phyloP scores from a whole-genome alignment of 2,797 vertebrate species.

The Brotula barbata region DNA sequence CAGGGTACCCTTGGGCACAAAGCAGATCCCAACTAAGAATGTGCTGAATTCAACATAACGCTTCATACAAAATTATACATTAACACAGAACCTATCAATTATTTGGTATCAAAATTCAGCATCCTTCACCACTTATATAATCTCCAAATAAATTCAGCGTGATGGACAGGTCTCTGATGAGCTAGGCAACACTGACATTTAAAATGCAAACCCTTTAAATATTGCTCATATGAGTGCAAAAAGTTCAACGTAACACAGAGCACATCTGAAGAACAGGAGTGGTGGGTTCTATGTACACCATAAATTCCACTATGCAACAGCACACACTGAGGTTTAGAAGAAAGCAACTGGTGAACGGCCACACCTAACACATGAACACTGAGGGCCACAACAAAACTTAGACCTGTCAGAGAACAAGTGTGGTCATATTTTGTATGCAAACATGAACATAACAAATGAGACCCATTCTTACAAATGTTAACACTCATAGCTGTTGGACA shows the following conservation, averaged over 20 bases:
- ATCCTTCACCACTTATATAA: too few species aligned
- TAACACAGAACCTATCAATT: neutral
- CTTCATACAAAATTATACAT: neutral
- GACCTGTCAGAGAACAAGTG: neutral
- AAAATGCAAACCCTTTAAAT: slow-evolving; percentile 11
- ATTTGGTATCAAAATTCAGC: slow-evolving; percentile 10
- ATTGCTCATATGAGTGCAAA: neutral
- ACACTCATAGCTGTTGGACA: neutral
- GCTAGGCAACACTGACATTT: neutral
- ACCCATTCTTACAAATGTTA: neutral
- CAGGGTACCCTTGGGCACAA: too few species aligned
- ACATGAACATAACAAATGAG: neutral
- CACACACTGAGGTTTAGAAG: neutral
- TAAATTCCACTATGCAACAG: neutral
- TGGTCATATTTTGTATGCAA: neutral
- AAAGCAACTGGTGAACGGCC: neutral
- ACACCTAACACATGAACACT: neutral
- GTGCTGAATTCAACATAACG: slow-evolving; percentile 44
- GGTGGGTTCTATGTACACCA: slow-evolving; percentile 9
- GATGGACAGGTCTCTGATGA: neutral
- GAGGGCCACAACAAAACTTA: neutral
- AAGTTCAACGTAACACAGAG: neutral
- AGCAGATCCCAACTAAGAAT: too few species aligned
- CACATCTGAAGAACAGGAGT: neutral
- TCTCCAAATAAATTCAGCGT: too few species aligned